phyloP scores from a whole-genome alignment of 2,888 invertebrate species.

The Philhelius pedissequus region DNA sequence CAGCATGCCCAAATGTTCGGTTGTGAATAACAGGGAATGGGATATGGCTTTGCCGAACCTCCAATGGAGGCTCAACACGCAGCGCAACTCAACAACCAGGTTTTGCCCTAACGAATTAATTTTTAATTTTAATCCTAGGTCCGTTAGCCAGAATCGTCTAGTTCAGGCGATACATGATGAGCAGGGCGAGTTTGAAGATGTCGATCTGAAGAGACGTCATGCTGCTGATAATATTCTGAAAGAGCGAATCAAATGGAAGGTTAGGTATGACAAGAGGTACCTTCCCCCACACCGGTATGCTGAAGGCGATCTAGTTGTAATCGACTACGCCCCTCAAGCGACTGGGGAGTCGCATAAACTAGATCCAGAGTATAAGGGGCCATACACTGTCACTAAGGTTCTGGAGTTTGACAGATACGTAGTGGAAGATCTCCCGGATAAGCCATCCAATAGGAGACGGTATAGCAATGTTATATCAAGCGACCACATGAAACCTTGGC shows the following conservation, averaged over 20 bases:
- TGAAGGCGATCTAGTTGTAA: conserved; percentile 34
- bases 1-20: conserved; percentile 39
- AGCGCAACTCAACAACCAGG: conserved; percentile 43
- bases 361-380: conserved; percentile 41
- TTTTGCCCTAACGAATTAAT: conserved; percentile 59
- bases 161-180: no score
- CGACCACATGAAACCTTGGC: conserved; percentile 56
- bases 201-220: not conserved
- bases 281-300: conserved; percentile 17
- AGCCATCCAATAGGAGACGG: conserved; percentile 6
- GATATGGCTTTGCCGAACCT: conserved; percentile 43
- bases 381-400: conserved; percentile 43
- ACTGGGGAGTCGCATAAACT: conserved; percentile 47
- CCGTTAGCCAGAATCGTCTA: no score
- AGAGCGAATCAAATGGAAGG: conserved; percentile 50
- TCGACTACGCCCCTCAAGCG: conserved; percentile 2
- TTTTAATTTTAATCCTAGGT: conserved; percentile 58
- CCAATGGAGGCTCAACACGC: conserved; percentile 62
- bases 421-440: conserved; percentile 44
- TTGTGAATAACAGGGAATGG: conserved; percentile 37
- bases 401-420: conserved; percentile 39
- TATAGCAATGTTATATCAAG: conserved; percentile 44
- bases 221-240: conserved; percentile 28
- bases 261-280: conserved; percentile 41
- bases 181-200: no score